Base-by-base conservation (phyloP, 30 jellyfish, hydroid and myxozoan species). In the Hydractinia echinata region DNA sequence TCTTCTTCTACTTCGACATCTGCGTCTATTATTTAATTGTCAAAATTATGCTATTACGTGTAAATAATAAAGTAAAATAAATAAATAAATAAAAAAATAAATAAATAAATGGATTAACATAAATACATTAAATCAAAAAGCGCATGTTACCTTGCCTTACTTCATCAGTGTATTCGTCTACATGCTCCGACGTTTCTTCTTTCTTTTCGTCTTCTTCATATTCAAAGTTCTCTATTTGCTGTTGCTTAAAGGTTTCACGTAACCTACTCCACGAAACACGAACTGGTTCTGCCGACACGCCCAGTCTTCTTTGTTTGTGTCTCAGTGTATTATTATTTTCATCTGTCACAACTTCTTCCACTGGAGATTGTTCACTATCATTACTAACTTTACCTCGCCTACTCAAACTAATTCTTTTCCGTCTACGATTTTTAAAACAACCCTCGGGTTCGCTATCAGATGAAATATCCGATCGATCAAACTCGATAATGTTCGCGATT, bases 251-350 rank as follows among this genome's bases (percentile, higher is more conserved):
- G 30, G 95, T 80, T 53, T 90, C 97, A 15, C 97, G 89, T 73
- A 90, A 56, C 64, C 81, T 87, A 7, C 92, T 79, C 97, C 97
- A 90, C 44, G 97, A 85, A 58, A 90, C 82, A 5, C 97, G 92
- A 13, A 86, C 97, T 6, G 97, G 97, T 76, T 90, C 97, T 14
- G 97, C 97, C 66, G 97, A 90, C 30, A 90, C 84, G 13, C 97
- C 97, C 79, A 78, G 82, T 53, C 97, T 74, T 39, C 97, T 64
- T 64, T 64, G 74, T 4, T 64, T 64, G 51, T 7, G 74, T 64
- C 39, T 64, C 8, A 7, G 7, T 7, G 19, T 64, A 13, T 64
- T 30, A 71, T 71, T 71, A 7, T 8, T n/a, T n/a, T 30, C 81
- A 71, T 20, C 51, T 14, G 13, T 71, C 55, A 20, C n/a, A 7